These are phyloP conservation scores for Lasaia peninsularis DNA, from an alignment of 1,140 invertebrate species.

Conservation along the genomic window DNA sequence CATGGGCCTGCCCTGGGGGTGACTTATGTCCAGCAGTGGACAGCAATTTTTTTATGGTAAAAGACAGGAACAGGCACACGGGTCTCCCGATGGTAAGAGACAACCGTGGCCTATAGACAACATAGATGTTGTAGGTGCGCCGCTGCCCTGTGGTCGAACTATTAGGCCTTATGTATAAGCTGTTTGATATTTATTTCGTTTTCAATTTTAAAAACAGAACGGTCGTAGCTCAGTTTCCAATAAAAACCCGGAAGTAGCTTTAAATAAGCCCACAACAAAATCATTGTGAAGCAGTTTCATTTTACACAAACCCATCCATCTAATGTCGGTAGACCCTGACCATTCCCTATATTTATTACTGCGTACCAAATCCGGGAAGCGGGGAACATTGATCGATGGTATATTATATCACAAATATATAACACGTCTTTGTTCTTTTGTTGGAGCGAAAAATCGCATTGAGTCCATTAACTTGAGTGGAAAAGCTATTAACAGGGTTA, in stretches of 20 bases:
- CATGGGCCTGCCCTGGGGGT: too few species aligned
- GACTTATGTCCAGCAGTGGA: too few species aligned
- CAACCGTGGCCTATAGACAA: too few species aligned
- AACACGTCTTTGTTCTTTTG: slow-evolving; percentile 23
- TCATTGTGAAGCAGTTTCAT: slow-evolving; percentile 15
- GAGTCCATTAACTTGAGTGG: background rate
- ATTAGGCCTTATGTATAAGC: too few species aligned
- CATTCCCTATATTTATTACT: slow-evolving; percentile 37
- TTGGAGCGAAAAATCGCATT: slow-evolving; percentile 11
- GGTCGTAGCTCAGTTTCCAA: too few species aligned
- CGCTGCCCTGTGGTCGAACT: too few species aligned
- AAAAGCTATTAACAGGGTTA: slow-evolving; percentile 8
- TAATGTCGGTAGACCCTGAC: slow-evolving; percentile 32
- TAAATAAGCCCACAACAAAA: slow-evolving; percentile 3
- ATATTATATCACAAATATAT: slow-evolving; percentile 36
- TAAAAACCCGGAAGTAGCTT: background rate
- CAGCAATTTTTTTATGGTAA: too few species aligned
- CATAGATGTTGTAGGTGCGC: too few species aligned
- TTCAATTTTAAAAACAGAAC: too few species aligned
- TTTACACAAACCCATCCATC: slow-evolving; percentile 36
- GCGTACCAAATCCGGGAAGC: slow-evolving; percentile 34
- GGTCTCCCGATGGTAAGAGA: too few species aligned
- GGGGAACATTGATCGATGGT: slow-evolving; percentile 37
- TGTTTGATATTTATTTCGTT: too few species aligned
- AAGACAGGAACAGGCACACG: too few species aligned